Percentiles rank a stretch among this genome's conserved stretches.
phyloP scores from a whole-genome alignment of 2,113 vertebrate genomes.

The Procavia capensis region DNA sequence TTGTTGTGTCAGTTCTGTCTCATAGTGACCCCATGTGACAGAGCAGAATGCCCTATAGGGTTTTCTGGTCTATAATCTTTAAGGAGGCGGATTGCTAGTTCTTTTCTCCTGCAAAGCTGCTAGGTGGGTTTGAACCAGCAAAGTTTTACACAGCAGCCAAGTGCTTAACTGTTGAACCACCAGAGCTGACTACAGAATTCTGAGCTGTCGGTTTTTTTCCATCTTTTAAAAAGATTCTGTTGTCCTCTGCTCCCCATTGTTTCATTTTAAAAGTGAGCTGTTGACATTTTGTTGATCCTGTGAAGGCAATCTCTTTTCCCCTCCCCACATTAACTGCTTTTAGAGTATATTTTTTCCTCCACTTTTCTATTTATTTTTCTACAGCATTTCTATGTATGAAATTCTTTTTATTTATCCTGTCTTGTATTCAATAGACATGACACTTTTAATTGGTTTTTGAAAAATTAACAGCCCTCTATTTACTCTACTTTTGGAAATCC shows the following conservation, averaged over 20 bases:
- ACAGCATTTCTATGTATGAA: not conserved
- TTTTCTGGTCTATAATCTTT: too few species aligned
- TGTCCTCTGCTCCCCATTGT: not conserved
- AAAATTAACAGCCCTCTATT: not conserved
- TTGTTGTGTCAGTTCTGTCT: too few species aligned
- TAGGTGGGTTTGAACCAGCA: too few species aligned
- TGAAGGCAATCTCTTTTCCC: not conserved
- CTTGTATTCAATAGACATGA: not conserved
- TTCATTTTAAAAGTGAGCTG: not conserved
- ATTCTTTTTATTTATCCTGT: not conserved
- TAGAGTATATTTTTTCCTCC: not conserved
- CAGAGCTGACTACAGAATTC: not conserved
- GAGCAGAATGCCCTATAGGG: too few species aligned
- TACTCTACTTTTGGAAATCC: not conserved
- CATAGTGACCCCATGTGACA: too few species aligned
- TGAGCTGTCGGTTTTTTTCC: not conserved
- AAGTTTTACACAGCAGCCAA: too few species aligned
- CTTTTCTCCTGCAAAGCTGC: too few species aligned
- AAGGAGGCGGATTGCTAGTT: too few species aligned
- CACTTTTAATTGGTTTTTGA: not conserved
- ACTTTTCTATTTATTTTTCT: not conserved
- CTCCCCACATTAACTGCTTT: not conserved
- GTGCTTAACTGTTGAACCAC: too few species aligned
- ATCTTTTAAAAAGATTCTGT: not conserved
- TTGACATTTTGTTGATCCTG: not conserved